Percentiles rank a stretch among this genome's conserved stretches.
Conservation (phyloP, 2,113 vertebrate species). For the Semnopithecus entellus region DNA sequence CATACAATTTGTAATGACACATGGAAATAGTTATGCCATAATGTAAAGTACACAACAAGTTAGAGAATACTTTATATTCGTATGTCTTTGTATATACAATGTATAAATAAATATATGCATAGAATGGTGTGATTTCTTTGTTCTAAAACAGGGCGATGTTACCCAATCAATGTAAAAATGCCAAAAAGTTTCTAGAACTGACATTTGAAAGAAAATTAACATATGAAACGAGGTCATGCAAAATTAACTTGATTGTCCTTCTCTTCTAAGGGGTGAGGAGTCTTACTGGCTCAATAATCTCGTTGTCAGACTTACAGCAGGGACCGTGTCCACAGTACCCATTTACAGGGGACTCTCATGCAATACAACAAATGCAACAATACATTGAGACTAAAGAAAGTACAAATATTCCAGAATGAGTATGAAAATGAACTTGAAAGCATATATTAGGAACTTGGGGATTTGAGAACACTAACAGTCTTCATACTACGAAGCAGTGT, state of each 20-base stretch:
- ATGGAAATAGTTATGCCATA: slow-evolving; percentile 5
- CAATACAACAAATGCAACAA: background rate
- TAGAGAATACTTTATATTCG: slow-evolving; percentile 11
- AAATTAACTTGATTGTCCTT: background rate
- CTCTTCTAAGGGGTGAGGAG: background rate
- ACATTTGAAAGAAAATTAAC: background rate
- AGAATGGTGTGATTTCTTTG: background rate
- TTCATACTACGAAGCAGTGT: background rate
- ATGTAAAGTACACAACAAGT: background rate
- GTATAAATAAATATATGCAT: background rate
- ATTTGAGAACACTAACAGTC: background rate
- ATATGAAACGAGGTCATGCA: background rate
- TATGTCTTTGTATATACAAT: background rate
- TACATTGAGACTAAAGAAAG: background rate
- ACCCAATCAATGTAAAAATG: background rate
- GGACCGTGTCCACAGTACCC: rapidly evolving
- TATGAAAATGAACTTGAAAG: background rate
- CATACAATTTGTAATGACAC: slow-evolving; percentile 17
- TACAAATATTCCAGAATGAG: background rate
- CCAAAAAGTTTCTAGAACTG: background rate
- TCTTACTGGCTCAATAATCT: rapidly evolving
- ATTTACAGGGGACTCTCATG: background rate
- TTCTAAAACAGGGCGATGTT: background rate
- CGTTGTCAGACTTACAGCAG: background rate
- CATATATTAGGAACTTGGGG: background rate